Evolutionary conservation across 2,888 invertebrate species (phyloP).

Genomic region (Drosophila phalerata): DNA sequence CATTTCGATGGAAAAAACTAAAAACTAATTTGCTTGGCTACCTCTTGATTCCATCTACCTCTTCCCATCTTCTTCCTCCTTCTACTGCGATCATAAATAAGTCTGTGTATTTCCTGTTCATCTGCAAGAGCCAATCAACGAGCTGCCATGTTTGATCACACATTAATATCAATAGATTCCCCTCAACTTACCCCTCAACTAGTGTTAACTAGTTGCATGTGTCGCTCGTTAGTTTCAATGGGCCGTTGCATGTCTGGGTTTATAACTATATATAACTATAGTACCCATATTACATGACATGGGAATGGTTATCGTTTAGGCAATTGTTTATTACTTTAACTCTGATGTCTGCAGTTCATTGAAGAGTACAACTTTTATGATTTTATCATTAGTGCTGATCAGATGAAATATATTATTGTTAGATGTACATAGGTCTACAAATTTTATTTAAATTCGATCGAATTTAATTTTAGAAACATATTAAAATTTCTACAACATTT

Average conservation of each 20-base stretch:
- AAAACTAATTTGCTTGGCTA: conserved; percentile 69
- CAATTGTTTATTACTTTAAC: conserved; percentile 23
- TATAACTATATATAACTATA: conserved; percentile 13
- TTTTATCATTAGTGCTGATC: background rate
- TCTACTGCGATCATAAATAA: conserved; percentile 34
- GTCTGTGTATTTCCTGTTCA: conserved; percentile 66
- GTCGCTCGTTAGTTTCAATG: conserved; percentile 73
- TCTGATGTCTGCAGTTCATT: background rate
- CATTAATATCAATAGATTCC: conserved; percentile 74
- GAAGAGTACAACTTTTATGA: background rate
- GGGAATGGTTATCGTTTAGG: conserved; percentile 21
- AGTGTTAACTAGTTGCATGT: conserved; percentile 72
- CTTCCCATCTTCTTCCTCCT: background rate
- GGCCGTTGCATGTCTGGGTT: conserved; percentile 51
- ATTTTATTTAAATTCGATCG: too few relatives aligned
- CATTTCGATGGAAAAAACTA: conserved; percentile 64
- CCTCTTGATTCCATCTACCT: conserved; percentile 36
- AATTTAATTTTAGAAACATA: too few relatives aligned
- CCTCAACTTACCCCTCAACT: background rate
- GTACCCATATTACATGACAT: conserved; percentile 38
- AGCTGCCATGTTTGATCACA: conserved; percentile 63
- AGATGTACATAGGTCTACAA: background rate
- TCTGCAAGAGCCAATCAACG: conserved; percentile 57
- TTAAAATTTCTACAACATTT: too few relatives aligned
- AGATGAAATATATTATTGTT: background rate